Evolutionary conservation across 2,113 vertebrate genomes (phyloP).

Genomic region (Datnioides undecimradiatus): DNA sequence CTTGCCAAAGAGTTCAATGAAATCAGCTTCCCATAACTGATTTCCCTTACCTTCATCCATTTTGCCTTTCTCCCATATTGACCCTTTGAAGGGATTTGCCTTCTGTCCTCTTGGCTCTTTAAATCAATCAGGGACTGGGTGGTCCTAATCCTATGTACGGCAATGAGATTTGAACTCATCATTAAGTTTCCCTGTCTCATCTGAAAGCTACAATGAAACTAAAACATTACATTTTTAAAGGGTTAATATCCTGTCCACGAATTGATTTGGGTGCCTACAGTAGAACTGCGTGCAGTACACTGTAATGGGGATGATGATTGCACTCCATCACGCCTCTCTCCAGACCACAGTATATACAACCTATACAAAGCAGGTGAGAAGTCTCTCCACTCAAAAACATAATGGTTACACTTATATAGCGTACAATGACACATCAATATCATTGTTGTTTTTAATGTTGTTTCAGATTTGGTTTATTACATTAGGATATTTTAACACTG

Average conservation of each 20-base stretch:
- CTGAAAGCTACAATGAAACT: slow-evolving; percentile 25
- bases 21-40: slow-evolving; percentile 47
- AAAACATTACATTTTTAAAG: too few species aligned
- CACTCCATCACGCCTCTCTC: too few species aligned
- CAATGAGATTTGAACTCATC: slow-evolving; percentile 63
- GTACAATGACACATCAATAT: too few species aligned
- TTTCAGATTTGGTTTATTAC: neutral
- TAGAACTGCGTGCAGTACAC: too few species aligned
- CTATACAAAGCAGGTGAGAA: too few species aligned
- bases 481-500: neutral
- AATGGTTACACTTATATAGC: too few species aligned
- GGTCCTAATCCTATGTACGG: slow-evolving; percentile 62
- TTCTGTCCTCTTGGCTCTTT: slow-evolving; percentile 61
- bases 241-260: too few species aligned
- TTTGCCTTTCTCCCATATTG: slow-evolving; percentile 32
- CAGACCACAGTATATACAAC: too few species aligned
- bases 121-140: slow-evolving; percentile 47
- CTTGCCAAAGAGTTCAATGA: slow-evolving; percentile 52
- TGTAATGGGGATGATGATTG: too few species aligned
- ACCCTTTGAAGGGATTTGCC: slow-evolving; percentile 74
- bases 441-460: neutral
- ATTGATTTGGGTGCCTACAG: too few species aligned
- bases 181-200: slow-evolving; percentile 30
- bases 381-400: too few species aligned
- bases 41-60: slow-evolving; percentile 49